phyloP scores from a whole-genome alignment of 2,888 invertebrate species.

The Phortica magna region DNA sequence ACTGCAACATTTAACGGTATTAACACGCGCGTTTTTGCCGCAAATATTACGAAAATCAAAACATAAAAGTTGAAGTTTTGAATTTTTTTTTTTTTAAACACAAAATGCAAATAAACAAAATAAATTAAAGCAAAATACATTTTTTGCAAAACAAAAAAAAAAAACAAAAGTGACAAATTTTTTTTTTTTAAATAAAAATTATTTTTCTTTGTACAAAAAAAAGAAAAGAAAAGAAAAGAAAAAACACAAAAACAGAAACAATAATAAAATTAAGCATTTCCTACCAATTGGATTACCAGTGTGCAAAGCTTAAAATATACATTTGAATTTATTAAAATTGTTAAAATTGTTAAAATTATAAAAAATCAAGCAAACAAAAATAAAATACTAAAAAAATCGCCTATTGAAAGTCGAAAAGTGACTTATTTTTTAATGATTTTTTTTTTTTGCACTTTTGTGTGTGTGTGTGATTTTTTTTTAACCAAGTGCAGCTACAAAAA shows the following conservation, averaged over 20 bases:
- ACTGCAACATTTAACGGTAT: neutral
- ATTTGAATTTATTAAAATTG: conserved; percentile 45
- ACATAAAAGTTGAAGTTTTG: neutral
- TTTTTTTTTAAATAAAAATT: conserved; percentile 19
- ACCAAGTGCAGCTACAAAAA: conserved; percentile 49
- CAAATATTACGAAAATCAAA: neutral
- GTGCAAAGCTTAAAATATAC: conserved; percentile 41
- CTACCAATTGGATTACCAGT: conserved; percentile 58
- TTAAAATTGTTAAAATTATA: conserved; percentile 52
- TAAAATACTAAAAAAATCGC: neutral
- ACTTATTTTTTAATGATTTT: conserved; percentile 8
- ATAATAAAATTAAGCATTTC: neutral
- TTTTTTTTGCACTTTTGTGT: conserved; percentile 26
- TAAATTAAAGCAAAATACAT: neutral
- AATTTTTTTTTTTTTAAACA: neutral
- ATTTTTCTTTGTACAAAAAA: neutral
- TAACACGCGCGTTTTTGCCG: neutral
- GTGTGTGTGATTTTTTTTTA: conserved; percentile 47
- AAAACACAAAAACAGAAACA: too few species aligned
- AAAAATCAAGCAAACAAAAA: conserved; percentile 39
- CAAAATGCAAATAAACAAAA: neutral
- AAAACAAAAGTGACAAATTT: neutral
- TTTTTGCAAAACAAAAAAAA: neutral
- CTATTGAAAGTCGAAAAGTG: neutral
- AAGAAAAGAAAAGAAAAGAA: too few species aligned